Base-by-base conservation (phyloP, 2,113 vertebrate species). In the Meleagris gallopavo region DNA sequence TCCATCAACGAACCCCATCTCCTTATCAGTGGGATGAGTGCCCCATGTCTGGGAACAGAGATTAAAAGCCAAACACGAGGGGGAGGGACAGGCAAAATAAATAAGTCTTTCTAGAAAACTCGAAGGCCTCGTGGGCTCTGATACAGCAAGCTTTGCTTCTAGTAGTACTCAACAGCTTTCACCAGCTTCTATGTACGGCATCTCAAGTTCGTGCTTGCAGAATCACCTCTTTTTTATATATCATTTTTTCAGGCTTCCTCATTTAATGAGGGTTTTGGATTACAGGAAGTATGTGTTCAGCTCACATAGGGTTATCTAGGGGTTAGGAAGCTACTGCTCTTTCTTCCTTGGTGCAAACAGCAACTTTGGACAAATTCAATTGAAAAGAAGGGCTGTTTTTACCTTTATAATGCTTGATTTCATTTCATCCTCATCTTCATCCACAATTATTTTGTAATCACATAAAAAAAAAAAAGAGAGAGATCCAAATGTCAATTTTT, bases 401-500 rank as follows among this genome's bases (percentile, higher is more conserved):
- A 97, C 97, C 91, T 95, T 94, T 2, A 74, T 88, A 58, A 97
- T 19, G 1, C 95, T 75, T 0, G 15, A 9, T 14, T 60, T 86
- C 0, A 86, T 77, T 75, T 94, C 88, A 7, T 94, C 96, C 24
- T 96, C 90, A 24, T 97, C 96, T 61, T 97, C 97, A 0, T 97
- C 95, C 25, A 89, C 95, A 80, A 91, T 67, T 96, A 67, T n/a
- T 95, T 87, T 16, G 84, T 46, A 60, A 86, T 82, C 21, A 85
- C 36, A 83, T 9, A 20, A 38, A 83, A 43, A 50, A 40, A 22
- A 86, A 14, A 54, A 50, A 76, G 40, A 40, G 45, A 76, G 40
- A 40, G 45, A 21, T 13, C 48, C 0, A 80, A 41, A 81, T 36
- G 69, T 86, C 65, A 79, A 10, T 19, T 67, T 69, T 36, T 67